phyloP scores from a whole-genome alignment of 2,113 vertebrate genomes.

The Microtus oregoni region DNA sequence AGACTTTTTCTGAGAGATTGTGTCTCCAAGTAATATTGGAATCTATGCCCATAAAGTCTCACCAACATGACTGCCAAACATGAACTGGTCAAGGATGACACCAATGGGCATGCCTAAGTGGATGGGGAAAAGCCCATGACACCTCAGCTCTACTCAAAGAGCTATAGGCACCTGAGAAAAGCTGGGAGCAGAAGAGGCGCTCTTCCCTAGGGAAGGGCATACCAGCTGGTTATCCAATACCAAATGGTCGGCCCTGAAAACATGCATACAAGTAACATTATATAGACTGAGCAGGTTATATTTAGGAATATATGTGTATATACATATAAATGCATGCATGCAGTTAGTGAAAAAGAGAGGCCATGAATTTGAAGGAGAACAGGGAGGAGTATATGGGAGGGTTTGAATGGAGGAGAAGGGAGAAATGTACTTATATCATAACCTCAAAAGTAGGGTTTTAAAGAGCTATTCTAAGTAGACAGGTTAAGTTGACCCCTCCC shows the following conservation, averaged over 20 bases:
- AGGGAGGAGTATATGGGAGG: not conserved
- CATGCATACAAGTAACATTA: not conserved
- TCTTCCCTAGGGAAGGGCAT: not conserved
- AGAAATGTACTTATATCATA: not conserved
- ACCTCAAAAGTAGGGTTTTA: not conserved
- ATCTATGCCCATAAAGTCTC: not conserved
- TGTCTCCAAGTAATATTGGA: not conserved
- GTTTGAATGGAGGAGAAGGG: not conserved
- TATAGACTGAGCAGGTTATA: not conserved
- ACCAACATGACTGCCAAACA: not conserved
- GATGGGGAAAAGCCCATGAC: not conserved
- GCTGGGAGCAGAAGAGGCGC: too few relatives aligned
- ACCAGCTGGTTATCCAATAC: not conserved
- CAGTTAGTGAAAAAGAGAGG: not conserved
- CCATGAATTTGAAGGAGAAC: not conserved
- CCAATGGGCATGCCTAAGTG: not conserved
- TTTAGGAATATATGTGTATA: not conserved
- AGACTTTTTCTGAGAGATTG: not conserved
- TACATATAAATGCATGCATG: not conserved
- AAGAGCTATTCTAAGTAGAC: not conserved
- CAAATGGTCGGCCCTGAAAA: not conserved
- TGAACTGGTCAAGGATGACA: not conserved
- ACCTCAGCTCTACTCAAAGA: not conserved
- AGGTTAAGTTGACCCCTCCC: not conserved
- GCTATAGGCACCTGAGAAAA: not conserved